Base-by-base conservation (phyloP, 2,888 invertebrate species). In the Caenorhabditis virilis region DNA sequence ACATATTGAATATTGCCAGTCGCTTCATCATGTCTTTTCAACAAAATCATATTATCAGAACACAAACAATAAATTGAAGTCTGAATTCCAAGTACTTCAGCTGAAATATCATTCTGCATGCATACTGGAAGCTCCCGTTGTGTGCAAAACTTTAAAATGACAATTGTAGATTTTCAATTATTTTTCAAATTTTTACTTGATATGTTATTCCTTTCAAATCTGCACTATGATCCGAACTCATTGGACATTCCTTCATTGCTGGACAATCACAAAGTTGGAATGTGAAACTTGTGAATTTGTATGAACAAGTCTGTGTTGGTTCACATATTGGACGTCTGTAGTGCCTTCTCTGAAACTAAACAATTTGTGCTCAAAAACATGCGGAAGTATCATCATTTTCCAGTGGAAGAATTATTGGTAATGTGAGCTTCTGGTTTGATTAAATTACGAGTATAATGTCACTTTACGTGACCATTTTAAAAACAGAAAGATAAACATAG, bases 11-110 rank as follows among this genome's bases (percentile, higher is more conserved):
- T 50, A 16, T 33, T 55, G 1, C 15, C 42, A 4, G 38, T 43
- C 0, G 26, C 18, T 2, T 18, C 16, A 6, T 26, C 45, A 15
- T 26, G 50, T 22, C 55, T 55, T 20, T 65, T 58, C 1, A 56
- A 33, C 22, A 61, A 57, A 13, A 51, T 50, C 20, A 54, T 22
- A 23, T 57, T 43, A 2, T 49, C 23, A 0, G 64, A 52, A 45
- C 74, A 74, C 5, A 61, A 41, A 36, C 74, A 74, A 46, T 62
- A 68, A 13, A 74, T 53, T 5, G 69, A 63, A 7, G 72, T 74
- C 48, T 72, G 70, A 0, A 74, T 45, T 0, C 47, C 49, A n/a
- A 56, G 39, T 22, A 74, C 58, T n/a, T 64, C 64, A 2, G 61
- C 63, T n/a, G 74, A 66, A 3, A 58, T 53, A 36, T 74, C 59